These are phyloP conservation scores for Leistus spinibarbis DNA, from an alignment of 2,888 invertebrate genomes.

Conservation along the genomic window DNA sequence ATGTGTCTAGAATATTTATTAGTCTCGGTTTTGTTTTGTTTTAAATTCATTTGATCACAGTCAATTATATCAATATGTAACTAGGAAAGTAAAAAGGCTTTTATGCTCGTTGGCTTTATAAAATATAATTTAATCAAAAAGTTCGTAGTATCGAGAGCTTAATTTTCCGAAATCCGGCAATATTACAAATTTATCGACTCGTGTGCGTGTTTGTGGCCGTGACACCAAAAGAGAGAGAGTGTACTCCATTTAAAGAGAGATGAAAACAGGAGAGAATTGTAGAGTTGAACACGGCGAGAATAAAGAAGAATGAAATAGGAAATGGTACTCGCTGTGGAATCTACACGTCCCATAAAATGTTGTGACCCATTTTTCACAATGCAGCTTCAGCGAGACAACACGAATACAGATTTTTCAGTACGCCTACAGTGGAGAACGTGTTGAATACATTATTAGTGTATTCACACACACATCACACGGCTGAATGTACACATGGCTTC, in stretches of 20 bases:
- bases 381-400: not conserved
- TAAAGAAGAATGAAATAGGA: not conserved
- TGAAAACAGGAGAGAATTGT: too few relatives aligned
- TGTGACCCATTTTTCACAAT: constrained; percentile 10
- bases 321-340: not conserved
- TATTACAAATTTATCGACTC: not conserved
- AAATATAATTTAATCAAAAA: too few relatives aligned
- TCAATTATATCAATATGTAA: too few relatives aligned
- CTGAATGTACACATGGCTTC: too few relatives aligned
- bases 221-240: not conserved
- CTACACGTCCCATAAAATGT: constrained; percentile 1
- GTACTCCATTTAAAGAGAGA: not conserved
- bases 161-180: too few relatives aligned
- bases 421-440: not conserved
- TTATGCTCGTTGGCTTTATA: too few relatives aligned
- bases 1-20: too few relatives aligned
- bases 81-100: too few relatives aligned
- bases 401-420: not conserved
- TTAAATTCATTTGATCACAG: too few relatives aligned
- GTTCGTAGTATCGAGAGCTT: too few relatives aligned
- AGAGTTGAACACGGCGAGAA: too few relatives aligned
- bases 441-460: not conserved
- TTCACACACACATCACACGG: not conserved
- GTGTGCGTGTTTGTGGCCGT: not conserved
- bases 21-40: too few relatives aligned